A percentile compares a stretch with the other conserved stretches of the same genome.
Conservation (phyloP, 2,888 invertebrate genomes). For the Dorcus parallelipipedus region DNA sequence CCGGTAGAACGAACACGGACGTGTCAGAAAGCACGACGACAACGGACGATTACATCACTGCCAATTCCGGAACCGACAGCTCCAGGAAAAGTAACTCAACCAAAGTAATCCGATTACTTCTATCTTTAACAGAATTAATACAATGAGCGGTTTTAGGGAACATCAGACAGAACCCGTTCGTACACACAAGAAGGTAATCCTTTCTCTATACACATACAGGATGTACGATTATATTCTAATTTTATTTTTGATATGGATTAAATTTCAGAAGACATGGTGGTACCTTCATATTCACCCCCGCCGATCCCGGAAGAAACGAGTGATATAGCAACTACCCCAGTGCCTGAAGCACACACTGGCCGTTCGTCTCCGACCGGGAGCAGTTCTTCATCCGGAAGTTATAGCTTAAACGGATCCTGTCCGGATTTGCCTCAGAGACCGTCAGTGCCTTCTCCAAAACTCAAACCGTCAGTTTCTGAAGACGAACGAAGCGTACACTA, state of each 20-base stretch:
- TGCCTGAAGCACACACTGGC: constrained; percentile 41
- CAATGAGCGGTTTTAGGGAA: constrained; percentile 5
- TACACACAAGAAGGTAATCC: constrained; percentile 69
- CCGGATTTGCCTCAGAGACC: constrained; percentile 46
- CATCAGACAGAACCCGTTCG: constrained; percentile 14
- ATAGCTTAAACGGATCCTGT: constrained; percentile 51
- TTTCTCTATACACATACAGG: constrained; percentile 46
- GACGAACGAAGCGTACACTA: constrained; percentile 68
- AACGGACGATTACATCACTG: constrained; percentile 86
- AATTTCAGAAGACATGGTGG: constrained; percentile 62
- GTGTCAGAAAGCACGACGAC: constrained; percentile 82
- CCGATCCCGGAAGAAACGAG: constrained; percentile 53
- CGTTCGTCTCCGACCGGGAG: constrained; percentile 56
- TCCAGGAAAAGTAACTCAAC: constrained; percentile 62
- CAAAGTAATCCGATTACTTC: constrained; percentile 54
- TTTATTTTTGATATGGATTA: no score
- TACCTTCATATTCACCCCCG: constrained; percentile 60
- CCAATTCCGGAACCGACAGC: constrained; percentile 67
- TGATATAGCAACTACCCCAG: constrained; percentile 43
- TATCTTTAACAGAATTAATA: no score
- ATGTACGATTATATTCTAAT: constrained; percentile 40
- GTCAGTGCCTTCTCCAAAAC: constrained; percentile 38
- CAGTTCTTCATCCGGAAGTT: constrained; percentile 58
- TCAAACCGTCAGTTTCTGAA: constrained; percentile 57
- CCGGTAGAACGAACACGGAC: constrained; percentile 71